Percentiles rank a stretch among this genome's conserved stretches.
phyloP scores from a whole-genome alignment of 1,140 invertebrate species.

The Sycophaga agraensis region DNA sequence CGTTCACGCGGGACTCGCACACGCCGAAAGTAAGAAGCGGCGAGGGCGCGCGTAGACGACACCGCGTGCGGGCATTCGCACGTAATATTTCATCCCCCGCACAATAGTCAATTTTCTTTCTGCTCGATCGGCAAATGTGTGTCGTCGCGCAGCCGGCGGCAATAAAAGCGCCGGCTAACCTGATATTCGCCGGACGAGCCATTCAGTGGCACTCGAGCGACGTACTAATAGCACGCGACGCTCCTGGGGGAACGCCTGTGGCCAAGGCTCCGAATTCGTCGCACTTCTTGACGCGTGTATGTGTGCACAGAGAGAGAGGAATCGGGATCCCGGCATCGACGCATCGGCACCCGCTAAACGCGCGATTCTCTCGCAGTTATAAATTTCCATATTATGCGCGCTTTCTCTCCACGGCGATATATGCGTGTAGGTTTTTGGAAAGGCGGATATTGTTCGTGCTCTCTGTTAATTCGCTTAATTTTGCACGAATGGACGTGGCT shows the following conservation, averaged over 20 bases:
- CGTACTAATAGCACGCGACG: conserved; percentile 16
- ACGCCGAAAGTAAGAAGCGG: too few relatives aligned
- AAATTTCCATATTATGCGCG: conserved; percentile 22
- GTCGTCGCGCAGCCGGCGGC: conserved; percentile 15
- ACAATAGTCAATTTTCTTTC: conserved; percentile 30
- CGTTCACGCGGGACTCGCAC: too few relatives aligned
- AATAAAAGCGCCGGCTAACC: conserved; percentile 24
- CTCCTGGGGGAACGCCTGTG: neutral
- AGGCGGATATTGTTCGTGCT: too few relatives aligned
- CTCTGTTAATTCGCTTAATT: too few relatives aligned
- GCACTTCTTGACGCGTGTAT: conserved; percentile 2
- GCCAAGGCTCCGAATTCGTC: conserved; percentile 12
- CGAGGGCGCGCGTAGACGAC: too few relatives aligned
- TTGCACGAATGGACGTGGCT: too few relatives aligned
- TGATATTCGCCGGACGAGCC: conserved; percentile 11
- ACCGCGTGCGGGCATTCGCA: too few relatives aligned
- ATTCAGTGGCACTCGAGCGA: conserved; percentile 27
- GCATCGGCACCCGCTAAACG: neutral
- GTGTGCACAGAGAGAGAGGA: too few relatives aligned
- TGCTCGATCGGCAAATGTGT: conserved; percentile 31
- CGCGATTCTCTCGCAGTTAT: neutral
- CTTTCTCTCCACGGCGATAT: too few relatives aligned
- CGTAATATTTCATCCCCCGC: conserved; percentile 8
- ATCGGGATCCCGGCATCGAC: too few relatives aligned
- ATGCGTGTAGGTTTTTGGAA: too few relatives aligned